Percentiles rank a stretch among this genome's conserved stretches.
phyloP scores from a whole-genome alignment of 2,888 invertebrate genomes.

The Drosophila affinis region DNA sequence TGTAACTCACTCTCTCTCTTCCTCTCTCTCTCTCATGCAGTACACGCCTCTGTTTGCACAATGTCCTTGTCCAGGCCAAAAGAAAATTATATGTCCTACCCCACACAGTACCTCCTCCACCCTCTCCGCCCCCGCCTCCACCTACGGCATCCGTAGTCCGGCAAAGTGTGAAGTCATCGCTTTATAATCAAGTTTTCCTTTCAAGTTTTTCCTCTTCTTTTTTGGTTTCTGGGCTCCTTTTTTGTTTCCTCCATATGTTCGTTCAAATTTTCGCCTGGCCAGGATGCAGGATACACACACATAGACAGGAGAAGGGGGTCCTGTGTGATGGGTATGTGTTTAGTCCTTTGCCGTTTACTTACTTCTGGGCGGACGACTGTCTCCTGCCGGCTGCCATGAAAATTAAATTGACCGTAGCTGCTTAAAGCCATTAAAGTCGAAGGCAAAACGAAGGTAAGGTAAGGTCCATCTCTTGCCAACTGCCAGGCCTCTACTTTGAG shows the following conservation, averaged over 20 bases:
- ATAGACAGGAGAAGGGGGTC: too few relatives aligned
- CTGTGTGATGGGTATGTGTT: slow-evolving; percentile 39
- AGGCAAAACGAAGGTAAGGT: slow-evolving; percentile 25
- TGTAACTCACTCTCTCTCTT: slow-evolving; percentile 5
- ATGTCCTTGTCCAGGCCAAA: slow-evolving; percentile 55
- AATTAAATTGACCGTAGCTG: slow-evolving; percentile 82
- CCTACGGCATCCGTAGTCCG: slow-evolving; percentile 20
- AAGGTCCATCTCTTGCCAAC: not conserved
- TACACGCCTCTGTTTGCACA: slow-evolving; percentile 74
- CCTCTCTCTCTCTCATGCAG: slow-evolving; percentile 32
- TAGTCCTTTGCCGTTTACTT: slow-evolving; percentile 65
- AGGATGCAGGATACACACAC: slow-evolving; percentile 56
- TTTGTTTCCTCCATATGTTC: slow-evolving; percentile 60
- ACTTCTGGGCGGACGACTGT: slow-evolving; percentile 46
- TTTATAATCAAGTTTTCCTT: slow-evolving; percentile 82
- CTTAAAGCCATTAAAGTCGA: slow-evolving; percentile 75
- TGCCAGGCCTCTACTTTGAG: slow-evolving; percentile 7
- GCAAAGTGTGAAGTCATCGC: slow-evolving; percentile 82
- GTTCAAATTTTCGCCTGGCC: slow-evolving; percentile 68
- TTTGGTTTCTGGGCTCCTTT: slow-evolving; percentile 20
- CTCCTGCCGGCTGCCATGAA: slow-evolving; percentile 65
- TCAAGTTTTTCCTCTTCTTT: slow-evolving; percentile 57
- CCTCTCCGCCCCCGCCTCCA: slow-evolving; percentile 9
- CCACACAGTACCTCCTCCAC: not conserved
- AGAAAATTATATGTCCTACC: slow-evolving; percentile 72